phyloP scores from a whole-genome alignment of 2,113 vertebrate genomes.

The Lota lota region DNA sequence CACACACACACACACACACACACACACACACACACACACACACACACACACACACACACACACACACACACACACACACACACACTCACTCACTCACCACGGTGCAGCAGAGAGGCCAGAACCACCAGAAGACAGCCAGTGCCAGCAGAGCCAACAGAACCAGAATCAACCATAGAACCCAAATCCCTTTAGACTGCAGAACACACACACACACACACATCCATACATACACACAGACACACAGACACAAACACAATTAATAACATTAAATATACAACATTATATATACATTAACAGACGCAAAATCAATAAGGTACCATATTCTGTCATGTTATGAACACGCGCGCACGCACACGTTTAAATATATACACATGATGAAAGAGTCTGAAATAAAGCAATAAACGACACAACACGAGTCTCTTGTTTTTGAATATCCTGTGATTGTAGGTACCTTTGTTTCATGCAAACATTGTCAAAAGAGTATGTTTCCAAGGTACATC shows the following conservation, averaged over 20 bases:
- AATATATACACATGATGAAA: no score
- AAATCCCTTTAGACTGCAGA: slow-evolving; percentile 79
- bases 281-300: no score
- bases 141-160: slow-evolving; percentile 80
- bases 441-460: no score
- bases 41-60: background rate
- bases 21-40: background rate
- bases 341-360: no score
- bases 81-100: slow-evolving; percentile 67
- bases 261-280: no score
- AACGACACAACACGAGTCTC: no score
- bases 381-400: no score
- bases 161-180: slow-evolving; percentile 82
- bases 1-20: background rate
- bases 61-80: slow-evolving; percentile 4
- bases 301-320: no score
- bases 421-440: no score
- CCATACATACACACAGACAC: background rate
- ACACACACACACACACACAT: background rate
- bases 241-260: background rate
- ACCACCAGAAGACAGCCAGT: slow-evolving; percentile 89
- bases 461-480: no score
- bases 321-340: no score
- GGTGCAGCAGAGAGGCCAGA: slow-evolving; percentile 98
- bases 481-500: no score